A percentile compares a stretch with the other conserved stretches of the same genome.
Conservation (phyloP, 2,113 vertebrate genomes). For the Lepidothrix coronata region DNA sequence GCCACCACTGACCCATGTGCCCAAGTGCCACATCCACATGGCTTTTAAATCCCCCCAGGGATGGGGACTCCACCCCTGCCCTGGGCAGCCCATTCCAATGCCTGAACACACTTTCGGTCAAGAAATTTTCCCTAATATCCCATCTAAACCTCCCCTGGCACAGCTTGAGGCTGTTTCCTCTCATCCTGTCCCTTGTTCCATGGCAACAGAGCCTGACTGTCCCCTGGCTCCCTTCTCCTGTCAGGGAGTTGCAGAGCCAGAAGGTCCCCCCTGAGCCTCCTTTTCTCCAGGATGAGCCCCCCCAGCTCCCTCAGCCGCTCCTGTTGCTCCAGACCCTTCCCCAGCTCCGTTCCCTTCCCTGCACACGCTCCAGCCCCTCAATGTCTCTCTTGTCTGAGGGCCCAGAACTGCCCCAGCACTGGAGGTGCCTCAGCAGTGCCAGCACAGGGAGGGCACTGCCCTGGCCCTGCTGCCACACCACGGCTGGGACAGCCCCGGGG, state of each 20-base stretch:
- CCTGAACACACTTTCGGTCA: rapidly evolving
- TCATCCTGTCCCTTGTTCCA: not conserved
- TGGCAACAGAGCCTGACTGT: not conserved
- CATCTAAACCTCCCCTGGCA: rapidly evolving
- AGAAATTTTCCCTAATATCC: not conserved
- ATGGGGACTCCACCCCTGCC: too few species aligned
- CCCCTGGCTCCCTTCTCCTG: not conserved
- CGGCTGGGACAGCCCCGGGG: not conserved
- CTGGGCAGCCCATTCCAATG: not conserved
- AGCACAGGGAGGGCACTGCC: not conserved
- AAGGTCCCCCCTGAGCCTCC: not conserved
- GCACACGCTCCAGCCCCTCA: too few species aligned
- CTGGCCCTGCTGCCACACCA: too few species aligned
- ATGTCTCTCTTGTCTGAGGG: too few species aligned
- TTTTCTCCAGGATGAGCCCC: not conserved
- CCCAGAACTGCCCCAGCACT: too few species aligned
- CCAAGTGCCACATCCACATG: rapidly evolving
- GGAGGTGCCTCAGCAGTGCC: not conserved
- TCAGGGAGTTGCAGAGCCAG: not conserved
- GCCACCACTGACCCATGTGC: not conserved
- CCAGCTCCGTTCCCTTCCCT: not conserved
- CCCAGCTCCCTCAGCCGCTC: not conserved
- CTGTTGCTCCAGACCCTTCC: not conserved
- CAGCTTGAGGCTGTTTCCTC: rapidly evolving
- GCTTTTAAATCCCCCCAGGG: not conserved